Evolutionary conservation across 2,888 invertebrate species (phyloP), one percentile per base, ranked within the genome.

Genomic region (Hypsopygia costalis): DNA sequence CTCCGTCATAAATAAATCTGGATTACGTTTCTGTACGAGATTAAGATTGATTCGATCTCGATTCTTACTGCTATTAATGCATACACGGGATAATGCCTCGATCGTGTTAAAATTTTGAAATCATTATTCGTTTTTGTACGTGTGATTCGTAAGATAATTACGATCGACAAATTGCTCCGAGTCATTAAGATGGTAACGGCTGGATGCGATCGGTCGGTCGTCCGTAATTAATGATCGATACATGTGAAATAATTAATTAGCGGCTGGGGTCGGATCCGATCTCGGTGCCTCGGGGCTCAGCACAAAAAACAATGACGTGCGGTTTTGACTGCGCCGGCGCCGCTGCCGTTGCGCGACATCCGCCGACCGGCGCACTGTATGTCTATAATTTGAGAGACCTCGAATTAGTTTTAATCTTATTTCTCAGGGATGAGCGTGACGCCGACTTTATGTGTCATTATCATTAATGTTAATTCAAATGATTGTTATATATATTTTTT

Each of bases 291-390:
- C 69, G 61, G 80, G 80, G 69, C 65, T 69, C 59, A 65, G 55
- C 69, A 86, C 82, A 88, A 88, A 88, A 88, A 88, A 87, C 86
- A 87, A 88, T 88, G 87, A 88, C 86, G 81, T 80, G 86, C 87
- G 81, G 81, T 88, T 87, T 86, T 64, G 53, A 69, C 52, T 78
- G 76, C 74, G 76, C 69, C 65, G 83, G 83, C 85, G 81, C 82
- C 82, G 75, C 64, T 66, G 68, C 70, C 64, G 62, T 68, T 62
- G 58, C 69, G 76, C 86, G 85, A 82, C 87, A 86, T 80, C 82
- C 83, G 81, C 79, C 72, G 78, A 7, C 36, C 36, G 21, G 29
- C 36, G 38, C 72, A 62, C 70, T 61, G 49, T 73, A 71, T 69
- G 72, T 68, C 85, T 88, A 82, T 88, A 86, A 88, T 88, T 88